Base-by-base conservation (phyloP, 2,797 vertebrate species). In the Coracias cyanogaster region DNA sequence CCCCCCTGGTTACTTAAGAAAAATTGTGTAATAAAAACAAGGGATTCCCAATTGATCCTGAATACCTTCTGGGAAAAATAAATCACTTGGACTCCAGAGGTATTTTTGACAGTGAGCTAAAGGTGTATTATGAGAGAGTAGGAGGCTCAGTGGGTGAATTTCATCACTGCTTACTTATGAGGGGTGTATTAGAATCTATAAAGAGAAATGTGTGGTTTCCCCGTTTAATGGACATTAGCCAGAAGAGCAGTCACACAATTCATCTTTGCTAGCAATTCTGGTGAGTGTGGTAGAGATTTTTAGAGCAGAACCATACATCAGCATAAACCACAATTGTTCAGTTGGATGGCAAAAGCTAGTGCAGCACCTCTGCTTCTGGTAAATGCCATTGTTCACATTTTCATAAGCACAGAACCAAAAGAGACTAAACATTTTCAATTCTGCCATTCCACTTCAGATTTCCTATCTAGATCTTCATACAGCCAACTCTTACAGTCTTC, bases 51-150 rank as follows among this genome's bases (percentile, higher is more conserved):
- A 7, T 52, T 82, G 64, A 89, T 96, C 92, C 83, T 87, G 70
- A 82, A 80, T 64, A 86, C 14, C 14, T 93, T 54, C 74, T 86
- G 83, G 76, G 52, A 94, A 93, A 94, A 96, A 91, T 92, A 95
- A 93, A 96, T 89, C 77, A 60, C 41, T 28, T 90, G 67, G 82
- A 89, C 37, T 95, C 83, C 67, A 92, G 86, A 94, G 81, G 54
- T 89, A 80, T 87, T 94, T 95, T 64, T 92, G 85, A 95, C 67
- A 89, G 78, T 65, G n/a, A 95, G 49, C 60, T 89, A 90, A 87
- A 96, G 74, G 83, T 90, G 54, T 65, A 49, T 92, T 95, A 74
- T n/a, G n/a, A 60, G 33, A 52, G 37, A 82, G 93, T 87, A 92
- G 91, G 83, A 95, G 95, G 83, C 52, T 93, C 0, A 0, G 81